Conservation (phyloP, 2,113 vertebrate genomes). For the Xenopus borealis region DNA sequence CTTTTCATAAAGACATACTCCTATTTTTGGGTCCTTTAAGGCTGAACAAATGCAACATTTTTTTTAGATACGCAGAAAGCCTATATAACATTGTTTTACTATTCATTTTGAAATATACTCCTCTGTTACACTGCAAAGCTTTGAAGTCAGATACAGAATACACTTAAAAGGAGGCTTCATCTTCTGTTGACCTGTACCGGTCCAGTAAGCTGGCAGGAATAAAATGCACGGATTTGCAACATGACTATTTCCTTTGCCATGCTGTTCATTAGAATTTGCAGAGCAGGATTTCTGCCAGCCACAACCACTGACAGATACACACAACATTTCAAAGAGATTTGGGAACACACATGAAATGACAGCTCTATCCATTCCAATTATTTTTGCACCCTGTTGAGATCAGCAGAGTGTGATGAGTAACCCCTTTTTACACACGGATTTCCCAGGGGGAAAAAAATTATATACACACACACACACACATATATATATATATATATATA, state of each 20-base stretch:
- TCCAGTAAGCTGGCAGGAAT: background rate
- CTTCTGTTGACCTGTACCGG: background rate
- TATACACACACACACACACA: no score
- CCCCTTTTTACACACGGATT: background rate
- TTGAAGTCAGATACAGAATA: no score
- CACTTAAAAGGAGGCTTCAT: no score
- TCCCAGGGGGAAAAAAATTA: background rate
- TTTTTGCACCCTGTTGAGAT: slow-evolving; percentile 1
- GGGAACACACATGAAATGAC: slow-evolving; percentile 7
- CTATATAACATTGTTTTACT: no score
- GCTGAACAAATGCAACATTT: no score
- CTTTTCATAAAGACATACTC: no score
- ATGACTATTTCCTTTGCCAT: fast-evolving
- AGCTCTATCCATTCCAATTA: slow-evolving; percentile 17
- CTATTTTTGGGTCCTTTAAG: no score
- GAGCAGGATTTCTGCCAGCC: background rate
- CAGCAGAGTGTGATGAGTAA: background rate
- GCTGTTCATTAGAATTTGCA: slow-evolving; percentile 6
- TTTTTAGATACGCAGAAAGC: no score
- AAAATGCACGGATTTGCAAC: background rate
- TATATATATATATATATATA: background rate
- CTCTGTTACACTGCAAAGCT: no score
- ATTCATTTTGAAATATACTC: no score
- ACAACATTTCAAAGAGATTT: slow-evolving; percentile 11
- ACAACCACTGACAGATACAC: background rate